These are phyloP conservation scores for Hypothenemus hampei DNA, from an alignment of 1,140 invertebrate genomes.

Conservation along the genomic window DNA sequence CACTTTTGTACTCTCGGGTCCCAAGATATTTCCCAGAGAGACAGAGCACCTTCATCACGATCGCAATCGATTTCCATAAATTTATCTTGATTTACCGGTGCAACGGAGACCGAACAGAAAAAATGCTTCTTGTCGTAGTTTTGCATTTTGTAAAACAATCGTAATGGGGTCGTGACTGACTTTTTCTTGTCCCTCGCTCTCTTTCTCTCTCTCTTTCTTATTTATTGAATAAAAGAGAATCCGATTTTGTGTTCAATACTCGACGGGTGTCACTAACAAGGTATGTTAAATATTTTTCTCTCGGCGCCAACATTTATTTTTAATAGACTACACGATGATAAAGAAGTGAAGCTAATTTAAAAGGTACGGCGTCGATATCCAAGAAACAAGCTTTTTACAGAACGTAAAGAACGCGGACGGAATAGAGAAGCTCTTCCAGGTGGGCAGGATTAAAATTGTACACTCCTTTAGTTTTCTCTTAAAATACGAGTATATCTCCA, in stretches of 20 bases:
- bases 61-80: slow-evolving; percentile 11
- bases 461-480: too few relatives aligned
- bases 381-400: slow-evolving; percentile 14
- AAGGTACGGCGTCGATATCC: slow-evolving; percentile 6
- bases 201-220: not conserved
- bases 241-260: not conserved
- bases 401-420: slow-evolving; percentile 14
- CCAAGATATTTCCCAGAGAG: slow-evolving; percentile 4
- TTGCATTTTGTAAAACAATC: not conserved
- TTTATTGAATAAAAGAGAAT: not conserved
- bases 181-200: not conserved
- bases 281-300: slow-evolving; percentile 9
- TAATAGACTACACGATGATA: slow-evolving; percentile 20
- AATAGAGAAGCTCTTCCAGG: too few relatives aligned
- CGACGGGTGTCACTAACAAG: not conserved
- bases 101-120: not conserved
- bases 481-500: too few relatives aligned
- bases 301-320: slow-evolving; percentile 21
- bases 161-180: not conserved
- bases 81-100: slow-evolving; percentile 3
- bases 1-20: slow-evolving; percentile 1
- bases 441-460: too few relatives aligned
- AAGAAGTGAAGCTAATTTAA: slow-evolving; percentile 13
- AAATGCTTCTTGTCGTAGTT: not conserved
- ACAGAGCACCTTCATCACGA: slow-evolving; percentile 12